phyloP scores from a whole-genome alignment of 1,140 invertebrate species.

The Drosophila insularis region DNA sequence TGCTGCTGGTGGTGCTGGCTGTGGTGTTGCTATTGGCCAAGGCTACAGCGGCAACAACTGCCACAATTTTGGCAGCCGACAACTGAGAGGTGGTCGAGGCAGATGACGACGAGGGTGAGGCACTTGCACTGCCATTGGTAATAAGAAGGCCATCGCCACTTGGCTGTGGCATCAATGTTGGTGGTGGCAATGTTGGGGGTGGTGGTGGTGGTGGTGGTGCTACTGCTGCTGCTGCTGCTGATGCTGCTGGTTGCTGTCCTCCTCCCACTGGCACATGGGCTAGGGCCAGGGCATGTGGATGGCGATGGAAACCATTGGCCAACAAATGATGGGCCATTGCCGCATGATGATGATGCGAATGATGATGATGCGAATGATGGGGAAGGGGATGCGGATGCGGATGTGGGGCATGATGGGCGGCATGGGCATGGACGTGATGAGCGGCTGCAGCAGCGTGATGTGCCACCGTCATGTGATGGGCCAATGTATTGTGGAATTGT shows the following conservation, averaged over 20 bases:
- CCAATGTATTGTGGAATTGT: slow-evolving; percentile 61
- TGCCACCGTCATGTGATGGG: slow-evolving; percentile 52
- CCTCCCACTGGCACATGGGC: slow-evolving; percentile 47
- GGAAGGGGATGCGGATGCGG: slow-evolving; percentile 35
- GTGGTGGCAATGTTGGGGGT: too few relatives aligned
- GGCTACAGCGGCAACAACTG: slow-evolving; percentile 49
- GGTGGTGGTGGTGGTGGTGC: background rate
- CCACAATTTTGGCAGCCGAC: slow-evolving; percentile 46
- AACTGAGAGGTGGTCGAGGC: slow-evolving; percentile 35
- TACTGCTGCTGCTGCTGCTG: slow-evolving; percentile 31
- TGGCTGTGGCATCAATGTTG: background rate
- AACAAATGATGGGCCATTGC: slow-evolving; percentile 63
- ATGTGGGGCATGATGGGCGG: slow-evolving; percentile 18
- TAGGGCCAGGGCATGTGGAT: slow-evolving; percentile 35
- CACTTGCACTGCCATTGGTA: slow-evolving; percentile 50
- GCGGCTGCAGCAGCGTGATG: slow-evolving; percentile 34
- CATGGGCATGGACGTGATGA: slow-evolving; percentile 12
- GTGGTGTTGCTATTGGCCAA: slow-evolving; percentile 29
- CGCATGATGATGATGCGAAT: slow-evolving; percentile 55
- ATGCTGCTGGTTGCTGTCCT: slow-evolving; percentile 41
- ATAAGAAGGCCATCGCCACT: background rate
- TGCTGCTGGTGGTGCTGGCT: slow-evolving; percentile 18
- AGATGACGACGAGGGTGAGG: slow-evolving; percentile 57
- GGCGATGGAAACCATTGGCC: slow-evolving; percentile 60
- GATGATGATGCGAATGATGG: slow-evolving; percentile 39